phyloP scores from a whole-genome alignment of 2,797 vertebrate species.

The Manis pentadactyla region DNA sequence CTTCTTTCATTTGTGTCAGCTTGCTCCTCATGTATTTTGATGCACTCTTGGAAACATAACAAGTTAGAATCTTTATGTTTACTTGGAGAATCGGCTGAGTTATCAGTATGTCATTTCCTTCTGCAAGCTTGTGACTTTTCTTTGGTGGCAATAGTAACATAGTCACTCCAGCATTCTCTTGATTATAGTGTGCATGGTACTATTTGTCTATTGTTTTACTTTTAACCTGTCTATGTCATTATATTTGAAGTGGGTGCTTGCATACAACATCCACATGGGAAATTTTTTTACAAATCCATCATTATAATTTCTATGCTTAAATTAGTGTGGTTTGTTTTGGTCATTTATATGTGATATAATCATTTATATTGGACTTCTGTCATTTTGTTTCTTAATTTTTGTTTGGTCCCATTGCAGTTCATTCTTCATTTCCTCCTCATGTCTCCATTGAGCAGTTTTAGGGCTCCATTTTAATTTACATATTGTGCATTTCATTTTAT shows the following conservation, averaged over 20 bases:
- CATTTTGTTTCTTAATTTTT: neutral
- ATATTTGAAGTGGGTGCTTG: neutral
- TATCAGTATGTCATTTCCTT: neutral
- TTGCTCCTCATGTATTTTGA: neutral
- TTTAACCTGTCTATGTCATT: neutral
- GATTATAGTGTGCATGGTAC: neutral
- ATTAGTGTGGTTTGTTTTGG: neutral
- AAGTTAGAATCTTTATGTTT: neutral
- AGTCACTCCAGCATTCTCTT: neutral
- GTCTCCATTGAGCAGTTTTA: neutral
- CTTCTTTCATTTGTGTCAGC: neutral
- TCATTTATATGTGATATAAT: neutral
- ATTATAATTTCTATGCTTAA: neutral
- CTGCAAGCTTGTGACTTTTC: neutral
- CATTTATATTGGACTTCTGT: neutral
- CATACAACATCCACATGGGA: neutral
- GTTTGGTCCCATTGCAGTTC: neutral
- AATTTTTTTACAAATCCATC: neutral
- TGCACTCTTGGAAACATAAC: neutral
- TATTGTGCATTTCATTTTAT: neutral
- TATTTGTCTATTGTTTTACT: neutral
- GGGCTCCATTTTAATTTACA: neutral
- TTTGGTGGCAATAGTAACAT: neutral
- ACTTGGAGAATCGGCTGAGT: neutral
- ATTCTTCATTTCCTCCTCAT: neutral